Evolutionary conservation across 2,113 vertebrate genomes (phyloP), one percentile per base, ranked within the genome.

Genomic region (Dasyprocta punctata): DNA sequence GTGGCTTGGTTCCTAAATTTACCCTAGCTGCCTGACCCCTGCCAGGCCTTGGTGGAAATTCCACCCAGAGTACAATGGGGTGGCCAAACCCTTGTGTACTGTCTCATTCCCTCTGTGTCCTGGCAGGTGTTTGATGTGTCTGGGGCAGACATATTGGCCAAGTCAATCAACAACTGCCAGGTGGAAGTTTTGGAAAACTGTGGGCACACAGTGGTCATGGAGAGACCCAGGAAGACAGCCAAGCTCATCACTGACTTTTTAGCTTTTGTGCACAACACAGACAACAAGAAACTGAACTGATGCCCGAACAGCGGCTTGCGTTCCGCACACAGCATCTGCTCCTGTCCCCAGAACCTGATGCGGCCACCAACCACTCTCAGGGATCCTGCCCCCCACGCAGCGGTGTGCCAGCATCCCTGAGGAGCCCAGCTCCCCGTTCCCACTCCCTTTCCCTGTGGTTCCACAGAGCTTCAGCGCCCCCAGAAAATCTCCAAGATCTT

Each of bases 121-220:
- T 17, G 19, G 16, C 96, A 99, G 99, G 99, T 99, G 47, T 94
- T 99, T 22, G 99, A 99, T 75, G 99, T 99, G 56, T 99, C 99
- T 0, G 99, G 99, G 0, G 99, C 99, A 0, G 98, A 98, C 0
- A 97, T 99, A 77, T 90, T 99, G 97, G 98, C 99, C 17, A 98
- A 97, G 0, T 98, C 98, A 0, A 97, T 99, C 54, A 97, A 99
- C 0, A 98, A 98, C 94, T 99, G 99, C 97, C 99, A 99, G 9
- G 99, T 99, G 95, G 99, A 99, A 36, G 97, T 99, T 92, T 97
- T 99, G 97, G 99, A 99, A 94, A 99, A 99, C 98, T 99, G 99
- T 0, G 99, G 99, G 63, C 99, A 99, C 98, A 98, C 99, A 0
- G 99, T 99, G 97, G 98, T 99, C 65, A 97, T 99, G 99, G 99